Conservation (phyloP, 2,113 vertebrate genomes). For the Engystomops pustulosus region DNA sequence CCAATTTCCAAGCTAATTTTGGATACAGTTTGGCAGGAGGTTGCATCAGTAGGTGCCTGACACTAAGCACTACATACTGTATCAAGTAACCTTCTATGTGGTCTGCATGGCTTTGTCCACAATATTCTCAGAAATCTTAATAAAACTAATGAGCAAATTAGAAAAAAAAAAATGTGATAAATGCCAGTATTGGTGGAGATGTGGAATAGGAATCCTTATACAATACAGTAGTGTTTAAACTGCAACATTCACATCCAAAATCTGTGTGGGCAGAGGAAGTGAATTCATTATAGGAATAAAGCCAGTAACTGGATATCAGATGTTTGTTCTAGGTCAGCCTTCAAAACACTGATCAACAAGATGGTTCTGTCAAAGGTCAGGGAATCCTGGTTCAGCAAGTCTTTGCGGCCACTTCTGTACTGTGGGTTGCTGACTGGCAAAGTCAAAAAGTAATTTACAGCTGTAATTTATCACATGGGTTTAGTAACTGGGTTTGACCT, state of each 20-base stretch:
- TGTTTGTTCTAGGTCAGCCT: not conserved
- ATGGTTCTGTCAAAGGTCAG: not conserved
- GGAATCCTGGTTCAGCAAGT: not conserved
- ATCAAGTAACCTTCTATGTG: not conserved
- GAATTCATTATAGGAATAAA: not conserved
- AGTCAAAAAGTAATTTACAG: not conserved
- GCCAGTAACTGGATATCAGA: not conserved
- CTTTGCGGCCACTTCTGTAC: no score
- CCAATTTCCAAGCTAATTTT: conserved; percentile 35
- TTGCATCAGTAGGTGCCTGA: not conserved
- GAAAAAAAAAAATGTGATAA: not conserved
- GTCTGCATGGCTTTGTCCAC: not conserved
- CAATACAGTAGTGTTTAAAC: not conserved
- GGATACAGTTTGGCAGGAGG: conserved; percentile 24
- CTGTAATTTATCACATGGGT: not conserved
- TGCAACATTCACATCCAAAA: not conserved
- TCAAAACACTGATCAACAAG: not conserved
- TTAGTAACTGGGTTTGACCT: not conserved
- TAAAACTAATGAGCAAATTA: not conserved
- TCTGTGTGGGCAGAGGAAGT: not conserved
- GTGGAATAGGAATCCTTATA: not conserved
- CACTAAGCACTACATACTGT: not conserved
- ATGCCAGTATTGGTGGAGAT: not conserved
- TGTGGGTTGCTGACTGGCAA: no score
- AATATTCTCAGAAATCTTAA: not conserved